Evolutionary conservation across 2,797 vertebrate species (phyloP), one percentile per base, ranked within the genome.

Genomic region (Hydrocynus forskahlii): DNA sequence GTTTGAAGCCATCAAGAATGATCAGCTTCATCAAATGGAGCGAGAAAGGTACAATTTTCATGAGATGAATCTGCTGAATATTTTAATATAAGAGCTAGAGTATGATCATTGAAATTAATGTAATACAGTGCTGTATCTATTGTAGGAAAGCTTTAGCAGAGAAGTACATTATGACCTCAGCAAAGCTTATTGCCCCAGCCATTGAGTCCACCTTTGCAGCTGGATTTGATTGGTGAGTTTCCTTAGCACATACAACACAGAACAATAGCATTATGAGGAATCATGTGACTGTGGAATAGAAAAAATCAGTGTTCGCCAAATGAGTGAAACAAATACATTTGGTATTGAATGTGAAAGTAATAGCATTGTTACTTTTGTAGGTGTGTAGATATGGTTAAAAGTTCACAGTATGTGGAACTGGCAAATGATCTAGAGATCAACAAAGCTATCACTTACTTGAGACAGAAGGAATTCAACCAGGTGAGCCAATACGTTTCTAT

Each of bases 351-450:
- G 12, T 82, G 4, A 79, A 74, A 57, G n/a, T 67, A 52, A 50
- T 74, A 4, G 38, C 7, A 7, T 57, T 19, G 4, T 17, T 74
- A 21, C 62, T 62, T 54, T 90, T 92, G 12, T 79, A 99, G 98
- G 97, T 99, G 97, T 92, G 97, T 99, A 81, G 97, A 99, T 86
- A 96, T 91, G 84, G 96, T 99, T 79, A 99, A 99, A 90, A 92
- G 92, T 57, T 99, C 97, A 73, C 96, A 95, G 67, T 99, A 99
- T 25, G 95, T 98, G 1, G 98, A 99, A 85, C 91, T 99, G 72
- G 97, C 98, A 83, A 98, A 98, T 83, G 97, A 99, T 76, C 88
- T 99, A 84, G 98, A 99, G 92, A 98, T 99, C 88, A 98, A 97
- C 92, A 99, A 99, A 93, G 98, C 98, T 78, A 97, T 98, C 88